Evolutionary conservation across 2,888 invertebrate genomes (phyloP), one percentile per base, ranked within the genome.

Genomic region (Parnassius glacialis): DNA sequence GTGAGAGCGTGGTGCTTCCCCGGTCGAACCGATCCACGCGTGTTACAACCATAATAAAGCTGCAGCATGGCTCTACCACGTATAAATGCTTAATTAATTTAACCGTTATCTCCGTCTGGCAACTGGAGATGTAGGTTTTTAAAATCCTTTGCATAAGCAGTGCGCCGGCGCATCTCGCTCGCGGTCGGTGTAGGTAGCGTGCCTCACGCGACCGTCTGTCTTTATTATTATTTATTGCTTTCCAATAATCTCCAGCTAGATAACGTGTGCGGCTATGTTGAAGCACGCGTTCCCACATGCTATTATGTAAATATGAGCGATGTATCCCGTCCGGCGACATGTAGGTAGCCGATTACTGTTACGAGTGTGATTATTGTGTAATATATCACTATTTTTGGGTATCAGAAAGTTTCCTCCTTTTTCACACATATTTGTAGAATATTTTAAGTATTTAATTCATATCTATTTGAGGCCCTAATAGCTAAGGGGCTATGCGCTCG

Each of bases 171-270:
- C 53, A 25, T 57, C 57, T 44, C 61, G 56, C 58, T 61, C 65
- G 64, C 70, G 74, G 75, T 74, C 75, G 76, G 80, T 73, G 86
- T 90, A 80, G 88, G 86, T 90, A 80, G 88, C 89, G 89, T 90
- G 89, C 83, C 74, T 83, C 89, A 90, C 89, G 89, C 89, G 78
- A 74, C 78, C 69, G 69, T 79, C 74, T 79, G 83, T 81, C 80
- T 87, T 85, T 86, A 87, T 86, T 90, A 89, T 90, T 90, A 90
- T 90, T 89, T 90, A 90, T 87, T 88, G 81, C 81, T 80, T 80
- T 82, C 83, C 85, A 85, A 84, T 87, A 85, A 86, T 84, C 83
- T 73, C 72, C 74, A 68, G 72, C 75, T 79, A 81, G 84, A 84
- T 84, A 83, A 78, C 81, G 76, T 76, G 75, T 73, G 76, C 71